Evolutionary conservation across 1,140 invertebrate species (phyloP).

Genomic region (Eumeta japonica): DNA sequence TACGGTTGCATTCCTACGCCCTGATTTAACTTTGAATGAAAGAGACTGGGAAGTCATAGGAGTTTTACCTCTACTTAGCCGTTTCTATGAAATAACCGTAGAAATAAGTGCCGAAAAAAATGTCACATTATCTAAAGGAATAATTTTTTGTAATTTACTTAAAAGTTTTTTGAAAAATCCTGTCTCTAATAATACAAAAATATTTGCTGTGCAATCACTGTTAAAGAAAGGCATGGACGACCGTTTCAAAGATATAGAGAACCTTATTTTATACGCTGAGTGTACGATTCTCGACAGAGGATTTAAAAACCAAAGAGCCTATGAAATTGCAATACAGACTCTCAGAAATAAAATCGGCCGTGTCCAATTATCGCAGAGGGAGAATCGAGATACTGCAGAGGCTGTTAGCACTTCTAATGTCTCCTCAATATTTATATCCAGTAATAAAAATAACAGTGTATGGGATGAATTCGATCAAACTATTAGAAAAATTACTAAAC

Average conservation of each 20-base stretch:
- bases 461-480: background rate
- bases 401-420: background rate
- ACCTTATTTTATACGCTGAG: background rate
- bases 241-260: background rate
- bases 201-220: background rate
- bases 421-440: background rate
- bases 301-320: background rate
- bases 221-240: background rate
- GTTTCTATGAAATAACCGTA: background rate
- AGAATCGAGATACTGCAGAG: background rate
- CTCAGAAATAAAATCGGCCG: background rate
- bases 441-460: background rate
- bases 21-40: background rate
- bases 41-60: conserved; percentile 1
- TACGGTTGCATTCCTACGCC: background rate
- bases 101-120: conserved; percentile 3
- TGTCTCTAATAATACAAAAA: background rate
- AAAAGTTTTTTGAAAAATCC: conserved; percentile 2
- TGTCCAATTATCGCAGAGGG: background rate
- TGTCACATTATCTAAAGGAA: background rate
- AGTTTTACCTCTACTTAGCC: background rate
- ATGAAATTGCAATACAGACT: background rate
- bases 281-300: background rate
- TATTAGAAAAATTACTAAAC: conserved; percentile 1
- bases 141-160: background rate